Evolutionary conservation across 1,140 invertebrate species (phyloP), one percentile per base, ranked within the genome.

Genomic region (Trachymyrmex cornetzi): DNA sequence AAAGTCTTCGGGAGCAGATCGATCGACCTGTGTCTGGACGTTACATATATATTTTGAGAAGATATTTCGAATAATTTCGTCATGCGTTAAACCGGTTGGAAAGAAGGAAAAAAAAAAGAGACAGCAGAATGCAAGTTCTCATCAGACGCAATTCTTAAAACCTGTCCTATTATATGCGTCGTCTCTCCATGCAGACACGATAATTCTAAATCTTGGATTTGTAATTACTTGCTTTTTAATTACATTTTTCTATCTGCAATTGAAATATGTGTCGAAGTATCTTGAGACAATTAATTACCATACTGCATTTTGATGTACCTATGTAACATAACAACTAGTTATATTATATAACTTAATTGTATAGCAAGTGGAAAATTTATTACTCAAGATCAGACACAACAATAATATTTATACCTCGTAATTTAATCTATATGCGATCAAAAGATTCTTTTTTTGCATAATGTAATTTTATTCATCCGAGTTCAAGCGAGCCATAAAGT

Each of bases 131-230:
- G 55, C 55, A 61, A 57, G 38, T 61, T 84, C 67, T 75, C 69
- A 74, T 84, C 69, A 84, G 80, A 75, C 80, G 55, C 80, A 50
- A 74, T 84, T 84, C 38, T 75, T 61, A 75, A 84, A 84, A 84
- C 80, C 69, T 5, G 80, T 84, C 57, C 69, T 61, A 84, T 84
- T 74, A 82, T 74, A 34, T 48, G 22, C 22, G 79, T 57, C 64
- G 38, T 61, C n/a, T n/a, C n/a, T n/a, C 44, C 27, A 22, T 12
- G 55, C 7, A 22, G 55, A 61, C 22, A 48, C 55, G 63, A 69
- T n/a, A 74, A 84, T 74, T 63, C 55, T 72, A 72, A 72, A 81
- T 19, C 38, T 61, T 59, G 19, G 80, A 72, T 61, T 14, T 74
- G 48, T 74, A 82, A 82, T 75, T 34, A 53, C 57, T 34, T 84